phyloP scores from a whole-genome alignment of 2,888 invertebrate genomes.

The Drosophila tripunctata region DNA sequence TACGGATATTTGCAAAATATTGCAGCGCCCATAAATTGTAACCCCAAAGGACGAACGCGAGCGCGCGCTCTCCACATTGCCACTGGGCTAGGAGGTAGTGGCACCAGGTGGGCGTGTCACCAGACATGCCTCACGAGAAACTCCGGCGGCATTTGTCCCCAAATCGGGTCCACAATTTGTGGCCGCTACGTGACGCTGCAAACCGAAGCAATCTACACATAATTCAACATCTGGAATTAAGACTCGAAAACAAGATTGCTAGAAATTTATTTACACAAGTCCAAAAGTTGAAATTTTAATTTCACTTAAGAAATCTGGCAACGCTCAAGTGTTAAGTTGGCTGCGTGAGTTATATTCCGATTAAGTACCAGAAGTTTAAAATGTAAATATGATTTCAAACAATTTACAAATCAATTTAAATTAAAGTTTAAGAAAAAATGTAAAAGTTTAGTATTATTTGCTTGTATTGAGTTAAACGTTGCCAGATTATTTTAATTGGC shows the following conservation, averaged over 20 bases:
- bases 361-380: neutral
- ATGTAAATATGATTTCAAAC: neutral
- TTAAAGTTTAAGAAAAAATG: neutral
- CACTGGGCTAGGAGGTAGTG: no score
- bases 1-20: constrained; percentile 78
- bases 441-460: neutral
- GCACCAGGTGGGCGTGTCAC: constrained; percentile 35
- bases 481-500: neutral
- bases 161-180: constrained; percentile 63
- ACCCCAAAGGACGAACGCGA: constrained; percentile 52
- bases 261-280: constrained; percentile 21
- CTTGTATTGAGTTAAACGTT: neutral
- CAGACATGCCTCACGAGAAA: constrained; percentile 24
- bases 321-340: constrained; percentile 1
- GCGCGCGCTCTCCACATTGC: constrained; percentile 44
- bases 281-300: neutral
- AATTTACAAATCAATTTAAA: no score
- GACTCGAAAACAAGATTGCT: constrained; percentile 5
- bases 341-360: no score
- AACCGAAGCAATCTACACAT: constrained; percentile 2
- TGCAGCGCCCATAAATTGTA: constrained; percentile 77
- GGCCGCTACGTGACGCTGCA: constrained; percentile 64
- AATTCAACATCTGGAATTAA: constrained; percentile 15
- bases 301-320: neutral
- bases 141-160: constrained; percentile 41